phyloP scores from a whole-genome alignment of 2,113 vertebrate species.

The Amblyopsis rosae region DNA sequence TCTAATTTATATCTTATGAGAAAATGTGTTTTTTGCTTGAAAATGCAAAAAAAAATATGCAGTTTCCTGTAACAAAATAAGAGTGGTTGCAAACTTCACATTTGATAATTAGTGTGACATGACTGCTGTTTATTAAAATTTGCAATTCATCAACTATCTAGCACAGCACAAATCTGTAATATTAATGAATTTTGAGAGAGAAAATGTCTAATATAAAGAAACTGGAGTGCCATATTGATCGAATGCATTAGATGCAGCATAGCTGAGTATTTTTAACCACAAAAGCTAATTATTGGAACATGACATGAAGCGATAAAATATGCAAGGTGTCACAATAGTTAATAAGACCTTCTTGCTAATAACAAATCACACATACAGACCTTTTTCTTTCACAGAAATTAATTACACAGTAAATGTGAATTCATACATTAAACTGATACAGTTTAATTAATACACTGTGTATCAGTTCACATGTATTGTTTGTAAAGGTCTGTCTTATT shows the following conservation, averaged over 20 bases:
- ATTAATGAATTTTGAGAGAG: background rate
- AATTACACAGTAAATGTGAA: background rate
- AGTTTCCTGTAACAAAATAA: background rate
- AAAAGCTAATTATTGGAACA: slow-evolving; percentile 3
- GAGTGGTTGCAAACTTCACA: background rate
- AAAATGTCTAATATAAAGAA: background rate
- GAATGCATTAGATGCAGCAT: slow-evolving; percentile 1
- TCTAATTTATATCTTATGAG: background rate
- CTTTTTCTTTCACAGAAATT: slow-evolving; percentile 13
- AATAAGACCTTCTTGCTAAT: slow-evolving; percentile 2
- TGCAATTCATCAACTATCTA: slow-evolving; percentile 18
- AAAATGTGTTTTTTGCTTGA: background rate
- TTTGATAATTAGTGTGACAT: background rate
- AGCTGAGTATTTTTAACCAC: slow-evolving; percentile 1
- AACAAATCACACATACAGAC: slow-evolving; percentile 6
- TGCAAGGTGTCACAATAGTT: background rate
- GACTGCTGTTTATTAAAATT: background rate
- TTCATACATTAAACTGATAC: too few species aligned
- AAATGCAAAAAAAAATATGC: background rate
- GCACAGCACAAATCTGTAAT: slow-evolving; percentile 3
- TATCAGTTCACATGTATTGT: background rate
- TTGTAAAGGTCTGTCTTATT: slow-evolving; percentile 36
- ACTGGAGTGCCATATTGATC: slow-evolving; percentile 5
- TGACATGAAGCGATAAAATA: slow-evolving; percentile 8
- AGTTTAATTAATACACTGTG: too few species aligned